phyloP scores from a whole-genome alignment of 2,113 vertebrate genomes.

The Boleophthalmus pectinirostris region DNA sequence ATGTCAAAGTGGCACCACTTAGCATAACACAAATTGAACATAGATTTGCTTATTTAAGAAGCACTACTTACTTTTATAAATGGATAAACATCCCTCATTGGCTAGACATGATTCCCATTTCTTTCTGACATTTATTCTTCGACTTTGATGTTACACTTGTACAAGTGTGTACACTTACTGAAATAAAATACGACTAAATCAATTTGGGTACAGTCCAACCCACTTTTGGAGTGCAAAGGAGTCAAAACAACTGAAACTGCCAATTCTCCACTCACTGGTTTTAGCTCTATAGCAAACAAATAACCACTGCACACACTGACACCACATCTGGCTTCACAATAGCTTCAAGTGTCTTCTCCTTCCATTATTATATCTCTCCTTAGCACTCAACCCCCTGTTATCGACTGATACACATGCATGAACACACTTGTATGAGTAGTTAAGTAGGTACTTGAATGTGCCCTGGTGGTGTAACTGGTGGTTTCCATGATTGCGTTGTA shows the following conservation, averaged over 20 bases:
- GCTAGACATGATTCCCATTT: background rate
- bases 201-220: background rate
- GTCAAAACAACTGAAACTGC: slow-evolving; percentile 7
- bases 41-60: background rate
- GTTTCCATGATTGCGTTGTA: slow-evolving; percentile 7
- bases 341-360: background rate
- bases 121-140: slow-evolving; percentile 5
- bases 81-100: background rate
- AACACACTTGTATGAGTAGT: slow-evolving; percentile 53
- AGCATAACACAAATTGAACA: background rate
- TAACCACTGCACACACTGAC: background rate
- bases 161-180: background rate
- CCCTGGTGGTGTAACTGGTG: slow-evolving; percentile 15
- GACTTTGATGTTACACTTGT: background rate
- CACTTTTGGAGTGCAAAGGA: background rate
- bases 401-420: background rate
- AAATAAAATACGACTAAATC: background rate
- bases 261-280: background rate
- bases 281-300: background rate
- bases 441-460: slow-evolving; percentile 28
- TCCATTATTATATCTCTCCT: background rate
- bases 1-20: background rate
- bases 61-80: background rate
- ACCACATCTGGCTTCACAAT: background rate
- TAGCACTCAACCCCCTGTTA: background rate